Conservation (phyloP, 2,888 invertebrate genomes). For the Amiota minor region DNA sequence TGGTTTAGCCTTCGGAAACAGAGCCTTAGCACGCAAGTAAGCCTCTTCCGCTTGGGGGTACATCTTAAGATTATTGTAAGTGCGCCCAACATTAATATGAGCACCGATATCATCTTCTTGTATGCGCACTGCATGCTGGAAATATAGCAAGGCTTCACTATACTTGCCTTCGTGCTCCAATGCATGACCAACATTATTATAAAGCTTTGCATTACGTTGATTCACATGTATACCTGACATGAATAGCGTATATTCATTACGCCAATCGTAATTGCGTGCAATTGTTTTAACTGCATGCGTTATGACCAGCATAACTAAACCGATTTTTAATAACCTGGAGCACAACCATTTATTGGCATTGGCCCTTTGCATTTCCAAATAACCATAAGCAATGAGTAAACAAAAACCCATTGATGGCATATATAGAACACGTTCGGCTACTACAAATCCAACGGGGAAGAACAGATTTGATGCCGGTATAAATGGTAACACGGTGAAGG, state of each 20-base stretch:
- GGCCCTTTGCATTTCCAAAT: constrained; percentile 76
- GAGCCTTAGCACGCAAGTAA: constrained; percentile 90
- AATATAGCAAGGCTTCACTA: constrained; percentile 89
- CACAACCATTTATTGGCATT: constrained; percentile 6
- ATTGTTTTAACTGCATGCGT: constrained; percentile 90
- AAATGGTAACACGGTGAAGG: constrained; percentile 91
- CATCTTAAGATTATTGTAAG: constrained; percentile 92
- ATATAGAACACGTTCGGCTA: constrained; percentile 95
- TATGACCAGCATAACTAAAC: constrained; percentile 79
- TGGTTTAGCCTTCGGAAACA: constrained; percentile 91
- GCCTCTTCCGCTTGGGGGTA: constrained; percentile 93
- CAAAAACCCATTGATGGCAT: constrained; percentile 99
- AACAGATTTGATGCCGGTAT: constrained; percentile 97
- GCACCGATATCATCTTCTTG: constrained; percentile 97
- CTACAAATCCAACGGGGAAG: constrained; percentile 97
- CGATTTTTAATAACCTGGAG: constrained; percentile 43
- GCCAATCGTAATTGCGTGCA: constrained; percentile 93
- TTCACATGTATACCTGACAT: constrained; percentile 90
- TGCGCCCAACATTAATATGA: constrained; percentile 96
- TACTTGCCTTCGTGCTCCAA: constrained; percentile 83
- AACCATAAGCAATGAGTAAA: constrained; percentile 91
- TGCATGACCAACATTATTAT: constrained; percentile 97
- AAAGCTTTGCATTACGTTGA: constrained; percentile 93
- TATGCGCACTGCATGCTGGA: constrained; percentile 92
- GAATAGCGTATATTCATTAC: constrained; percentile 93